Evolutionary conservation across 2,797 vertebrate genomes (phyloP).

Genomic region (Pipistrellus nathusii): DNA sequence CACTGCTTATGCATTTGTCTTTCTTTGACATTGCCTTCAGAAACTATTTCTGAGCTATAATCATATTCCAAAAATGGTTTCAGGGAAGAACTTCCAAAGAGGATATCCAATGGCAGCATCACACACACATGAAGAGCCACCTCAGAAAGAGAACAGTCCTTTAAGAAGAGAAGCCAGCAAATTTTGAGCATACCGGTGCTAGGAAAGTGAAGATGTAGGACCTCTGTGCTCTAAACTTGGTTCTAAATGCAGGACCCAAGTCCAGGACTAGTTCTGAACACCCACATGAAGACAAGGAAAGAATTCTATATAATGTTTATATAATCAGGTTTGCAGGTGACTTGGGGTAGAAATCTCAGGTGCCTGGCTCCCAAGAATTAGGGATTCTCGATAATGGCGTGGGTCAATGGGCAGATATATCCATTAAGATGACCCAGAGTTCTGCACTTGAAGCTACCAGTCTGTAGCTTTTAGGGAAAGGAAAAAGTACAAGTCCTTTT

Average conservation of each 20-base stretch:
- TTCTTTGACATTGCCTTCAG: not conserved
- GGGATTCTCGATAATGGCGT: not conserved
- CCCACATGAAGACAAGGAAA: not conserved
- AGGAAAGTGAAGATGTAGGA: not conserved
- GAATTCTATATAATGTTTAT: not conserved
- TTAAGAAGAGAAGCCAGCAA: not conserved
- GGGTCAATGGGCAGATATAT: not conserved
- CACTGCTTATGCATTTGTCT: not conserved
- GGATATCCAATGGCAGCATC: not conserved
- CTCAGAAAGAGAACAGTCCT: not conserved
- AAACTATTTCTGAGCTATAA: not conserved
- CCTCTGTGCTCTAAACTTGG: not conserved
- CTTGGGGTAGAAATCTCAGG: not conserved
- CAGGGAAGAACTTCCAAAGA: constrained; percentile 16
- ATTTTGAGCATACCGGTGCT: not conserved
- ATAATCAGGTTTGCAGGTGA: not conserved
- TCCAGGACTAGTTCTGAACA: not conserved
- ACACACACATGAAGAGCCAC: not conserved
- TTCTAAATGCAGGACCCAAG: not conserved
- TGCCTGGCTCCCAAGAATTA: not conserved
- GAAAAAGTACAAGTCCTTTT: not conserved
- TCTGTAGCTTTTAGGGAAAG: constrained; percentile 23
- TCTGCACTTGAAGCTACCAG: not conserved
- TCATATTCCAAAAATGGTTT: constrained; percentile 20
- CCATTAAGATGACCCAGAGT: not conserved